Conservation (phyloP, 2,113 vertebrate species). For the Siniperca knerii region DNA sequence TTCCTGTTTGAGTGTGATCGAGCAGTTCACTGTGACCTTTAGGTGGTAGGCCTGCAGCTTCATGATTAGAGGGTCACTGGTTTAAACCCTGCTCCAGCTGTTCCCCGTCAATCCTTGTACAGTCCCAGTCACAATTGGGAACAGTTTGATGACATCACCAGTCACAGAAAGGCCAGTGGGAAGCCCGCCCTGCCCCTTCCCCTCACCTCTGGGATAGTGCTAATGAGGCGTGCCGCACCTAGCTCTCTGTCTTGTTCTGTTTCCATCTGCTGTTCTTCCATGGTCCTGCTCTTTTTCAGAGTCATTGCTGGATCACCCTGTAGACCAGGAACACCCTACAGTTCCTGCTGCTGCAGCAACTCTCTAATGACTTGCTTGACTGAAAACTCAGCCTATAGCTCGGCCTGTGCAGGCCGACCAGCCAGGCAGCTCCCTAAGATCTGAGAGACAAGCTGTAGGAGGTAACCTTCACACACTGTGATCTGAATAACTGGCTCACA, state of each 20-base stretch:
- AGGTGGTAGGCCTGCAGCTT: slow-evolving; percentile 62
- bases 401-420: slow-evolving; percentile 56
- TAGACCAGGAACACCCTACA: slow-evolving; percentile 63
- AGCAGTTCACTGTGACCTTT: slow-evolving; percentile 63
- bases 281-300: slow-evolving; percentile 65
- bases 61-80: slow-evolving; percentile 74
- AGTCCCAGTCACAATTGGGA: slow-evolving; percentile 58
- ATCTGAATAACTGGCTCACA: slow-evolving; percentile 74
- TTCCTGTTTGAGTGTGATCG: slow-evolving; percentile 55
- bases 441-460: slow-evolving; percentile 70
- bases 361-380: slow-evolving; percentile 75
- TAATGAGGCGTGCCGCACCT: slow-evolving; percentile 69
- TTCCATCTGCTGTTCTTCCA: slow-evolving; percentile 60
- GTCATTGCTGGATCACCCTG: slow-evolving; percentile 37
- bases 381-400: slow-evolving; percentile 58
- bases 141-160: slow-evolving; percentile 78
- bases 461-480: slow-evolving; percentile 76
- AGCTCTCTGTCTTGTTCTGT: slow-evolving; percentile 36
- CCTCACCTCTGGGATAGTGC: slow-evolving; percentile 72
- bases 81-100: slow-evolving; percentile 69
- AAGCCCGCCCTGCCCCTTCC: slow-evolving; percentile 59
- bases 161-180: slow-evolving; percentile 69
- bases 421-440: slow-evolving; percentile 71
- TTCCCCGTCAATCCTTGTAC: slow-evolving; percentile 52
- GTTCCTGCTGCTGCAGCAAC: slow-evolving; percentile 55